Base-by-base conservation (phyloP, 2,797 vertebrate species). In the Acanthis flammea region DNA sequence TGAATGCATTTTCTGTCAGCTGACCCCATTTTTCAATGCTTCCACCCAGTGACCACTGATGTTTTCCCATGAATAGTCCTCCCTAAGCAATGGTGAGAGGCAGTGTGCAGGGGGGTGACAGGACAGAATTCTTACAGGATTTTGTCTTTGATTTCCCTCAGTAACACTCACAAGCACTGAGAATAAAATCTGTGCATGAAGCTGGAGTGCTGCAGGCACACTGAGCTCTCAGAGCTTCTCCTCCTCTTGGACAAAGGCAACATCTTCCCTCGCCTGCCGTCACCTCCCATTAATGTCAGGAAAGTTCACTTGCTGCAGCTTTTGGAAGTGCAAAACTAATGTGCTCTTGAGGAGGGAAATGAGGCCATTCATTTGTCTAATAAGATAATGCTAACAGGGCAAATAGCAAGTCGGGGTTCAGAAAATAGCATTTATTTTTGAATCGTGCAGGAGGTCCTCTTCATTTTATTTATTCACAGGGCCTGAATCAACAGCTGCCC, bases 281-380 rank as follows among this genome's bases (percentile, higher is more conserved):
- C 92, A 70, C 37, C 77, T 91, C 77, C 84, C 62, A 72, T 85
- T 76, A 84, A 48, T 28, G 71, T 94, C 94, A 95, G 50, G 3
- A 42, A 93, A 93, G 86, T 92, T 92, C 91, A 72, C 66, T 95
- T 62, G 66, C 66, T 84, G 76, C 50, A 67, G 73, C 65, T 90
- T 83, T 54, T 81, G 73, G 50, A 74, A 90, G 68, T 14, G 41
- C 76, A 94, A 76, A 94, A 45, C 66, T 58, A 60, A 27, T 65
- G 27, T 22, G 57, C 30, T 88, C 1, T 0, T 60, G 37, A 88
- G 62, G 58, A 72, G 44, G 47, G 48, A 89, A 35, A 57, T 48
- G n/a, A 86, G 55, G 66, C 31, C 15, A 0, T 30, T 91, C 62
- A 35, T 92, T 92, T 88, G 60, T 30, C 63, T 57, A 79, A 79